Percentiles rank a stretch among this genome's conserved stretches.
phyloP scores from a whole-genome alignment of 2,888 invertebrate genomes.

The Sminthurinus aureus region DNA sequence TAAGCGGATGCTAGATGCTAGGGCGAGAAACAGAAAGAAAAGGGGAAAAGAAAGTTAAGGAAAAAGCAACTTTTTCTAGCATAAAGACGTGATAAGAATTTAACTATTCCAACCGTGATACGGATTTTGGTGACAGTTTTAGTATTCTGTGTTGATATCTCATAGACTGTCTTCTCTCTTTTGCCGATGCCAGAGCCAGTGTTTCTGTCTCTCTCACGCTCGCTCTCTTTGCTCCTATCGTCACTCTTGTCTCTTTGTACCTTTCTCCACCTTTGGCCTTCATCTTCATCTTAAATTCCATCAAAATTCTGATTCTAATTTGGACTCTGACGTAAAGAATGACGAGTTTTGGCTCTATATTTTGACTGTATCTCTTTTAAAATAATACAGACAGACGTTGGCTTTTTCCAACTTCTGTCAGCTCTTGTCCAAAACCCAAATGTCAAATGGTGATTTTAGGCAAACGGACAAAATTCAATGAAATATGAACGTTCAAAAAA shows the following conservation, averaged over 20 bases:
- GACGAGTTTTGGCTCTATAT: not conserved
- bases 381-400: too few relatives aligned
- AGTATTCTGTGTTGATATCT: slow-evolving; percentile 59
- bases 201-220: too few relatives aligned
- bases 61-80: slow-evolving; percentile 49
- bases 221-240: not conserved
- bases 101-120: slow-evolving; percentile 14
- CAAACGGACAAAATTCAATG: too few relatives aligned
- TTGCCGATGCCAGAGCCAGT: not conserved
- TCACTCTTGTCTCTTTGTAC: not conserved
- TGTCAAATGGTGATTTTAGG: too few relatives aligned
- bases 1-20: slow-evolving; percentile 55
- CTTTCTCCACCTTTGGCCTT: not conserved
- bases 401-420: too few relatives aligned
- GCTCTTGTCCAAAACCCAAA: too few relatives aligned
- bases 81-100: slow-evolving; percentile 59
- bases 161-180: slow-evolving; percentile 30
- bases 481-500: too few relatives aligned
- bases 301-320: not conserved
- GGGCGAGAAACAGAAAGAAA: not conserved
- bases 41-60: slow-evolving; percentile 29
- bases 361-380: too few relatives aligned
- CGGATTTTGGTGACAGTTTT: slow-evolving; percentile 60
- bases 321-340: not conserved
- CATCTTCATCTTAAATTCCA: not conserved